These are phyloP conservation scores for Yponomeuta evonymella DNA, from an alignment of 2,888 invertebrate genomes.

Conservation along the genomic window DNA sequence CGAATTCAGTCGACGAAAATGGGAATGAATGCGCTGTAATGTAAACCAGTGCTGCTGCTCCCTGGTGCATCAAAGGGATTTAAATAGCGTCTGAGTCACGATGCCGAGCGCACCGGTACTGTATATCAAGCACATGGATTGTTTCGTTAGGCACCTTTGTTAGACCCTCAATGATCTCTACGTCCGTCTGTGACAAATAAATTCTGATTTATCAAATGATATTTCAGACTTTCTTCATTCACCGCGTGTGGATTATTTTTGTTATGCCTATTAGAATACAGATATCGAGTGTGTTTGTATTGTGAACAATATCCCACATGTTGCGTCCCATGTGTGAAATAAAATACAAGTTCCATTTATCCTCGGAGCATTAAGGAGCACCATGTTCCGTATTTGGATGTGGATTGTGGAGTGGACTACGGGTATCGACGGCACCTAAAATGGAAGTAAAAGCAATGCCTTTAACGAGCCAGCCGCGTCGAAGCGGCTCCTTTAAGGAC, in stretches of 20 bases:
- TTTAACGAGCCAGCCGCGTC: constrained; percentile 46
- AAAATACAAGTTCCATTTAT: constrained; percentile 12
- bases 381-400: constrained; percentile 41
- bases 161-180: background rate
- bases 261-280: background rate
- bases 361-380: constrained; percentile 28
- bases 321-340: background rate
- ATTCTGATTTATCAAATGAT: background rate
- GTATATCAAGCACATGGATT: constrained; percentile 5
- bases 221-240: background rate
- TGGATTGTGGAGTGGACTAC: constrained; percentile 29
- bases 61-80: constrained; percentile 45
- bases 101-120: constrained; percentile 26
- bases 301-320: constrained; percentile 3
- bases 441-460: constrained; percentile 41
- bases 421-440: constrained; percentile 46
- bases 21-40: constrained; percentile 1
- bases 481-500: constrained; percentile 30
- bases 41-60: constrained; percentile 35
- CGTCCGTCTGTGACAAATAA: background rate
- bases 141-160: constrained; percentile 11
- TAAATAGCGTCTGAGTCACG: constrained; percentile 62
- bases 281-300: background rate
- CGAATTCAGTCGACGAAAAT: background rate
- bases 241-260: background rate